Conservation (phyloP, 2,888 invertebrate species). For the Eremobia ochroleuca region DNA sequence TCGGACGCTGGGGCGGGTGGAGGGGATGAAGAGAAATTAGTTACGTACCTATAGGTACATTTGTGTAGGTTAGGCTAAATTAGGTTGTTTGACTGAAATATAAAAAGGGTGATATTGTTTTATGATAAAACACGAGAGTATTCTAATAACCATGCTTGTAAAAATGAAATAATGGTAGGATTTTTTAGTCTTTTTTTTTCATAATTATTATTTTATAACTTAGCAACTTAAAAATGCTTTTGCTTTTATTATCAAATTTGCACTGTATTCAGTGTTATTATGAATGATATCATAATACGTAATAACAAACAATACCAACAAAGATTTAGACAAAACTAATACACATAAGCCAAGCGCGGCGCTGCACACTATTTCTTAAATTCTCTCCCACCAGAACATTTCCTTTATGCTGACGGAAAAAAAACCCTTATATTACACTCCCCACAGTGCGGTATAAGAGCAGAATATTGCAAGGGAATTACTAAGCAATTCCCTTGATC, state of each 20-base stretch:
- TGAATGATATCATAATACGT: neutral
- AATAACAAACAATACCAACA: neutral
- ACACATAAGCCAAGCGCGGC: neutral
- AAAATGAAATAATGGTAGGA: too few relatives aligned
- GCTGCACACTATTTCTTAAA: slow-evolving; percentile 48
- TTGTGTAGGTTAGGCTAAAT: neutral
- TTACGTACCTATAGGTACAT: neutral
- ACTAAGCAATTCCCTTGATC: slow-evolving; percentile 74
- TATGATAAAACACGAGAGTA: too few relatives aligned
- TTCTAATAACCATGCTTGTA: neutral
- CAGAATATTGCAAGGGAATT: slow-evolving; percentile 73
- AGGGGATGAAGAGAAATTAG: slow-evolving; percentile 9
- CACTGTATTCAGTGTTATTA: too few relatives aligned
- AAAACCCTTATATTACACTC: slow-evolving; percentile 66
- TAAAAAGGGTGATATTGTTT: neutral
- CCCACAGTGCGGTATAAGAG: slow-evolving; percentile 66
- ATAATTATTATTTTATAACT: neutral
- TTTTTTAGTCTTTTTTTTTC: neutral
- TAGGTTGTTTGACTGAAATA: neutral
- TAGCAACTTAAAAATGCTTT: neutral
- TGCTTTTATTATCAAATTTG: neutral
- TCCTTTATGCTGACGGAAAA: slow-evolving; percentile 50
- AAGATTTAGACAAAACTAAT: neutral
- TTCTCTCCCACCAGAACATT: slow-evolving; percentile 28
- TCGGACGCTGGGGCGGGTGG: neutral